phyloP scores from a whole-genome alignment of 2,113 vertebrate species.

The Acinonyx jubatus region DNA sequence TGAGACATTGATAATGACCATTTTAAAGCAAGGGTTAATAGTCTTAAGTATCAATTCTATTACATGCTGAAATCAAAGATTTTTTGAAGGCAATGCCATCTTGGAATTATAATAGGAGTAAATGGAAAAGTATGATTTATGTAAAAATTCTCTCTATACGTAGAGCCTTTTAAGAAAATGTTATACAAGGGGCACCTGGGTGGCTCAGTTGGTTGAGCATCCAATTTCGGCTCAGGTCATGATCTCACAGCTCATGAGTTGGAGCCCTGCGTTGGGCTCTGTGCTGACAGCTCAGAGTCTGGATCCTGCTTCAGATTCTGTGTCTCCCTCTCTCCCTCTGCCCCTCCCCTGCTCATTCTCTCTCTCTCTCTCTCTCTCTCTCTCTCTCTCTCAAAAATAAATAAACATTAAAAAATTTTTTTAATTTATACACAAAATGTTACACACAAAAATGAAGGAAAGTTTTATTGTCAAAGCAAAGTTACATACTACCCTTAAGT shows the following conservation, averaged over 20 bases:
- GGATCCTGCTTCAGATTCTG: too few species aligned
- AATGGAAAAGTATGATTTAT: conserved; percentile 22
- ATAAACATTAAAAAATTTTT: too few species aligned
- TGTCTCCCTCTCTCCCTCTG: too few species aligned
- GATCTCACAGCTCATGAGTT: too few species aligned
- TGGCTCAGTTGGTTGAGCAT: too few species aligned
- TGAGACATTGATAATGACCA: neutral
- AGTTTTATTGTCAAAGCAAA: conserved; percentile 24
- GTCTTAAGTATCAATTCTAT: neutral
- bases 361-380: too few species aligned
- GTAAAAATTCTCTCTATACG: neutral
- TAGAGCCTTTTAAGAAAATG: neutral
- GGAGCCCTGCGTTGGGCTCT: too few species aligned
- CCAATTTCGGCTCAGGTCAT: too few species aligned
- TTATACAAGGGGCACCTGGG: neutral
- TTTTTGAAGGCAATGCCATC: neutral
- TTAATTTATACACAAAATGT: neutral
- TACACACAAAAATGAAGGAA: neutral
- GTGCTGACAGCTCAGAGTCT: too few species aligned
- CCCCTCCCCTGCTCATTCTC: too few species aligned
- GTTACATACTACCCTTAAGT: neutral
- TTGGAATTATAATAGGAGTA: conserved; percentile 35
- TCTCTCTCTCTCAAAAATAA: too few species aligned
- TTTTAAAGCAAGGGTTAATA: conserved; percentile 14
- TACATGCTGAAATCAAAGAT: neutral